Conservation (phyloP, 2,113 vertebrate species). For the Semnopithecus entellus region DNA sequence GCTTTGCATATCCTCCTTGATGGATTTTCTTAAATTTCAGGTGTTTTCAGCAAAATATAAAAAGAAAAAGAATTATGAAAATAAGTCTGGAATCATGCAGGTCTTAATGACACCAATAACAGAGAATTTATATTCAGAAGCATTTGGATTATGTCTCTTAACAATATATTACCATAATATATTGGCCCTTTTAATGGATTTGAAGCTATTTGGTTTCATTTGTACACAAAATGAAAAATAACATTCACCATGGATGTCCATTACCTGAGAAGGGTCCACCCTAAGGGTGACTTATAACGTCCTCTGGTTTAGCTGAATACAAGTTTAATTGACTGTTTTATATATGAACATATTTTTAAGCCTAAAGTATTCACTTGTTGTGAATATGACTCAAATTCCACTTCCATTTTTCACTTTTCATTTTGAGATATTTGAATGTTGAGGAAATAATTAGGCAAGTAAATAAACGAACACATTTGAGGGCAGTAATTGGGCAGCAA, state of each 20-base stretch:
- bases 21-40: constrained; percentile 18
- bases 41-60: neutral
- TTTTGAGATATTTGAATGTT: neutral
- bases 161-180: neutral
- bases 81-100: neutral
- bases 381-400: neutral
- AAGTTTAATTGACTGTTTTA: neutral
- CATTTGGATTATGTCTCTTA: neutral
- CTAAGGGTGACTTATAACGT: neutral
- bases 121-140: neutral
- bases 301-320: neutral
- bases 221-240: neutral
- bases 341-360: neutral
- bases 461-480: neutral
- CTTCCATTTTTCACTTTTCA: constrained; percentile 13
- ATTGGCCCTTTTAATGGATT: neutral
- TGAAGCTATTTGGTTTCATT: neutral
- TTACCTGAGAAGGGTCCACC: neutral
- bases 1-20: neutral
- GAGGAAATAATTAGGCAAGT: neutral
- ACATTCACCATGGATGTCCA: neutral
- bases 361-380: neutral
- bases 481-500: neutral
- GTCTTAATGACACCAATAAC: neutral
- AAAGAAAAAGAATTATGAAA: neutral